Conservation (phyloP, 2,113 vertebrate species). For the Pycnonotus jocosus region DNA sequence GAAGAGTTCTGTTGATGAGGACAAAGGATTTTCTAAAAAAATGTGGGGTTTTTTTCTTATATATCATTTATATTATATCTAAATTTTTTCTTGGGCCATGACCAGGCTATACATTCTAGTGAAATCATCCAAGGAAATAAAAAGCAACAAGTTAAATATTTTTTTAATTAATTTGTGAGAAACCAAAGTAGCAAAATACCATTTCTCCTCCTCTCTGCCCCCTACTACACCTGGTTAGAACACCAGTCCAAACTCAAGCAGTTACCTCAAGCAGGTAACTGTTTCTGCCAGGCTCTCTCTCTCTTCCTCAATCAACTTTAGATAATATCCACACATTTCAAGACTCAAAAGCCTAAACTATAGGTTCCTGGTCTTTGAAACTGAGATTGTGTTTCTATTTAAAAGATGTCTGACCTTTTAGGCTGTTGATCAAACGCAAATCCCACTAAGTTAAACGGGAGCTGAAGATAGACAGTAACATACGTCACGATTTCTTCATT, state of each 20-base stretch:
- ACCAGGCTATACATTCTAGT: neutral
- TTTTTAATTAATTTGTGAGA: neutral
- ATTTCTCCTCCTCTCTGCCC: neutral
- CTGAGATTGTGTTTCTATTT: constrained; percentile 39
- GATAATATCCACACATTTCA: neutral
- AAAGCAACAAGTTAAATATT: neutral
- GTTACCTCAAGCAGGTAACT: neutral
- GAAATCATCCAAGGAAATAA: neutral
- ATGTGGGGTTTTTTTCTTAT: neutral
- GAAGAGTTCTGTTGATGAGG: neutral
- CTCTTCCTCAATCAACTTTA: neutral
- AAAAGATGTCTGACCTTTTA: constrained; percentile 39
- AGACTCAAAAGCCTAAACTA: neutral
- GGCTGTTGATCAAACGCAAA: constrained; percentile 31
- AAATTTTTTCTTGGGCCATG: neutral
- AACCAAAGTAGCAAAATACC: neutral
- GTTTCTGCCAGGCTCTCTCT: neutral
- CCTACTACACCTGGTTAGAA: neutral
- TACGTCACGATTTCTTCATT: constrained; percentile 41
- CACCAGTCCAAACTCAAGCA: neutral
- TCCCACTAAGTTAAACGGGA: constrained; percentile 24
- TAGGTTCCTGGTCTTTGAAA: neutral
- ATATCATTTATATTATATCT: neutral
- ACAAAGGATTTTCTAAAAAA: neutral
- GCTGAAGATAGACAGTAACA: constrained; percentile 32